Evolutionary conservation across 1,140 invertebrate genomes (phyloP).

Genomic region (Drosophila seguyi): DNA sequence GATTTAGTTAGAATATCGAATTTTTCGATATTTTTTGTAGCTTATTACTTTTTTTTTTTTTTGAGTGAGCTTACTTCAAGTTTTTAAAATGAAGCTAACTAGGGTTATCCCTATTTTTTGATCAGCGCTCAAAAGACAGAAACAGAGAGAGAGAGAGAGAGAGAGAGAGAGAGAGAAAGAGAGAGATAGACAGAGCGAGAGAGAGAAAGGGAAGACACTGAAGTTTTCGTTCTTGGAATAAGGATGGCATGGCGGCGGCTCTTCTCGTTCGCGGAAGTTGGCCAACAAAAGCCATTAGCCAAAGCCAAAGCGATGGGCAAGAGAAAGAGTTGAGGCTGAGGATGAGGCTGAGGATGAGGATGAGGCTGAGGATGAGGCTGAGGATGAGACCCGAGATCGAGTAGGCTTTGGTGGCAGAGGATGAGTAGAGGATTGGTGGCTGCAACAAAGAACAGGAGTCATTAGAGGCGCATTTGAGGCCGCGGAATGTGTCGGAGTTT

Average conservation of each 20-base stretch:
- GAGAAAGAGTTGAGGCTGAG: conserved; percentile 20
- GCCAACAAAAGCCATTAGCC: conserved; percentile 75
- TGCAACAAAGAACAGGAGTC: conserved; percentile 80
- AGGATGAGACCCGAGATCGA: conserved; percentile 14
- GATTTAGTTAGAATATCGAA: background rate
- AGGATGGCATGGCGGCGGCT: conserved; percentile 17
- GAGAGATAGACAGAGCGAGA: background rate
- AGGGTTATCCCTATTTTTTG: background rate
- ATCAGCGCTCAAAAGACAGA: conserved; percentile 1
- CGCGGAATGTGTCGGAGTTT: conserved; percentile 63
- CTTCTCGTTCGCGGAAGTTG: conserved; percentile 69
- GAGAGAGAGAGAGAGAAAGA: too few relatives aligned
- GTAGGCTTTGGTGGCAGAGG: conserved; percentile 9
- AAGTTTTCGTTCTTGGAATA: conserved; percentile 28
- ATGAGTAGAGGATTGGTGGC: conserved; percentile 39
- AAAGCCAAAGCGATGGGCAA: conserved; percentile 25
- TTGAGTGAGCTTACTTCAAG: too few relatives aligned
- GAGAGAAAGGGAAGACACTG: background rate
- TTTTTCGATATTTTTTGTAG: background rate
- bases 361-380: conserved; percentile 13
- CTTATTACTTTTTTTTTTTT: background rate
- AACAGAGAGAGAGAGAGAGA: too few relatives aligned
- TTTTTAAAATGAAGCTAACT: background rate
- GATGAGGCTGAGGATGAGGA: background rate
- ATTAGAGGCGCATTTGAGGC: conserved; percentile 78